Evolutionary conservation across 2,113 vertebrate genomes (phyloP).

Genomic region (Lethenteron reissneri): DNA sequence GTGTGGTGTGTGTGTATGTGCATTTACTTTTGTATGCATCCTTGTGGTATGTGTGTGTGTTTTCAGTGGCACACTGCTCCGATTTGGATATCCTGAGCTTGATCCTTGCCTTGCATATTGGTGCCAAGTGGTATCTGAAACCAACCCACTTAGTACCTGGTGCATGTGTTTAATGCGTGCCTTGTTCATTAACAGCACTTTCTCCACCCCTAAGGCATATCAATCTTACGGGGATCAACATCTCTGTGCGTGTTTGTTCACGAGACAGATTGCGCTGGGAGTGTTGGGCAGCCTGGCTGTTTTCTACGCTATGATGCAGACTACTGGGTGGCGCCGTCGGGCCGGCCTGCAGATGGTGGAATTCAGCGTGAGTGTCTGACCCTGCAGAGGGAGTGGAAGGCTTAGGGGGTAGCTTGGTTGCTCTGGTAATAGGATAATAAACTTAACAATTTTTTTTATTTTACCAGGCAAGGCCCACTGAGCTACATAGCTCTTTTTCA

Average conservation of each 20-base stretch:
- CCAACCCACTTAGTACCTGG: not conserved
- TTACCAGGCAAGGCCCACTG: not conserved
- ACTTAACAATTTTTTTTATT: not conserved
- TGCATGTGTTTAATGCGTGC: not conserved
- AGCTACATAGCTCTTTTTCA: not conserved
- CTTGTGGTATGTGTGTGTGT: no score
- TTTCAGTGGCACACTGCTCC: no score
- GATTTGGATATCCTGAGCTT: no score
- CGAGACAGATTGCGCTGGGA: conserved; percentile 14
- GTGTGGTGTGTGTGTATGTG: no score
- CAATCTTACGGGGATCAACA: not conserved
- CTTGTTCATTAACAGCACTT: not conserved
- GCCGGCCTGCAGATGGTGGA: conserved; percentile 14
- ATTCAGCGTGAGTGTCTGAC: conserved; percentile 11
- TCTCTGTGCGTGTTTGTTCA: not conserved
- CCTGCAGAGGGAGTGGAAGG: not conserved
- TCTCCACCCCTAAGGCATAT: not conserved
- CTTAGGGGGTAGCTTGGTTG: not conserved
- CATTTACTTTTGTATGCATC: no score
- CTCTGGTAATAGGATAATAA: not conserved
- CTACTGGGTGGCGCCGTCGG: conserved; percentile 17
- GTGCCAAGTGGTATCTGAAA: not conserved
- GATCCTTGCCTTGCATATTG: no score
- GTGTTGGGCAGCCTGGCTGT: conserved; percentile 13
- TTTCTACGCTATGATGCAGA: conserved; percentile 15